Evolutionary conservation across 2,797 vertebrate species (phyloP).

Genomic region (Cephalopachus bancanus): DNA sequence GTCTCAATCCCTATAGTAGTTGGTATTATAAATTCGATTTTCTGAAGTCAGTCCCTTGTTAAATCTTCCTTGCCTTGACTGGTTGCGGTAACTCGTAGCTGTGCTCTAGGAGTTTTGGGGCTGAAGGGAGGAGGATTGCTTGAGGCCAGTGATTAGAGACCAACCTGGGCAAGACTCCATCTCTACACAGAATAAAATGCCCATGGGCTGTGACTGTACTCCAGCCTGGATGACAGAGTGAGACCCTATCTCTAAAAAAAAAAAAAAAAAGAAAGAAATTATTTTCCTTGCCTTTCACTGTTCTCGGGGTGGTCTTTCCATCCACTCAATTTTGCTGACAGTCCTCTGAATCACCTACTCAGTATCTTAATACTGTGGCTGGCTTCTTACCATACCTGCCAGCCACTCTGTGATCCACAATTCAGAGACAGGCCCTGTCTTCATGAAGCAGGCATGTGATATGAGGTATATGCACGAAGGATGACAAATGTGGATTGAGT

Average conservation of each 20-base stretch:
- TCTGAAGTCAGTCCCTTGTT: not conserved
- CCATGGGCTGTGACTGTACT: not conserved
- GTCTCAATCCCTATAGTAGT: not conserved
- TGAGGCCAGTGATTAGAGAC: not conserved
- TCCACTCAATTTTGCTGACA: not conserved
- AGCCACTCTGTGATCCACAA: not conserved
- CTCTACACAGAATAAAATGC: not conserved
- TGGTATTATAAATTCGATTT: not conserved
- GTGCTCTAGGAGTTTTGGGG: not conserved
- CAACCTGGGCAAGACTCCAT: not conserved
- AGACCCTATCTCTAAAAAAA: not conserved
- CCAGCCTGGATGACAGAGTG: not conserved
- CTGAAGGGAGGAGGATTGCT: not conserved
- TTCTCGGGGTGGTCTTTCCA: no score
- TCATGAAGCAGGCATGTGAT: not conserved
- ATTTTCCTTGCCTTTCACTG: not conserved
- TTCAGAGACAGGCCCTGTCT: not conserved
- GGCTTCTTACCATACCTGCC: not conserved
- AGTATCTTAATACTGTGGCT: not conserved
- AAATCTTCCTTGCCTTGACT: not conserved
- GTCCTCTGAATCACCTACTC: not conserved
- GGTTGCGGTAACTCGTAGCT: not conserved
- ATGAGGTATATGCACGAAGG: not conserved
- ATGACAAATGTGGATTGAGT: not conserved
- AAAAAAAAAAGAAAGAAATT: not conserved